Percentiles rank a stretch among this genome's conserved stretches.
These are phyloP conservation scores for Ahaetulla prasina DNA, from an alignment of 2,113 vertebrate genomes.

Conservation along the genomic window DNA sequence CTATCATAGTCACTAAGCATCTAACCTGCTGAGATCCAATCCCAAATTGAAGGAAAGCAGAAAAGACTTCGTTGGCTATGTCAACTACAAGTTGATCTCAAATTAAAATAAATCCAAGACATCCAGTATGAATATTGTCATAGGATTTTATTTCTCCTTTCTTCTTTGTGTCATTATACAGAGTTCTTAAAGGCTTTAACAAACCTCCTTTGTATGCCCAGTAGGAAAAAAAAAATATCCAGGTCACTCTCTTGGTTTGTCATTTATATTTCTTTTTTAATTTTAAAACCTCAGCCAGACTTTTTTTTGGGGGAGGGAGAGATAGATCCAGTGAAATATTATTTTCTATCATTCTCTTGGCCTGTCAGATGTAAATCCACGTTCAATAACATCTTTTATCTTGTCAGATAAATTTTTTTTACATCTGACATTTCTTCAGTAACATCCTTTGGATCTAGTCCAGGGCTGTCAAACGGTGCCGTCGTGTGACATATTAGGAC, in stretches of 20 bases:
- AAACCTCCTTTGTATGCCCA: background rate
- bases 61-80: background rate
- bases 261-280: background rate
- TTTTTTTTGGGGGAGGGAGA: background rate
- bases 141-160: background rate
- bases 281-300: background rate
- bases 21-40: background rate
- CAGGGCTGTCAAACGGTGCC: no score
- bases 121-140: background rate
- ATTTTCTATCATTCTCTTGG: background rate
- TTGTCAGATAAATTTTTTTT: background rate
- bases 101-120: background rate
- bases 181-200: background rate
- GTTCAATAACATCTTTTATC: background rate
- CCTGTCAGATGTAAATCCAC: background rate
- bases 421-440: background rate
- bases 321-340: background rate
- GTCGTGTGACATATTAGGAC: no score
- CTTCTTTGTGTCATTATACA: background rate
- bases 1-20: background rate
- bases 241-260: background rate
- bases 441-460: background rate
- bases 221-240: background rate
- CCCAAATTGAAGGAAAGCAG: background rate
- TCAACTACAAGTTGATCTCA: background rate